Evolutionary conservation across 2,797 vertebrate genomes (phyloP), one percentile per base, ranked within the genome.

Genomic region (Gadopsis bispinosus): DNA sequence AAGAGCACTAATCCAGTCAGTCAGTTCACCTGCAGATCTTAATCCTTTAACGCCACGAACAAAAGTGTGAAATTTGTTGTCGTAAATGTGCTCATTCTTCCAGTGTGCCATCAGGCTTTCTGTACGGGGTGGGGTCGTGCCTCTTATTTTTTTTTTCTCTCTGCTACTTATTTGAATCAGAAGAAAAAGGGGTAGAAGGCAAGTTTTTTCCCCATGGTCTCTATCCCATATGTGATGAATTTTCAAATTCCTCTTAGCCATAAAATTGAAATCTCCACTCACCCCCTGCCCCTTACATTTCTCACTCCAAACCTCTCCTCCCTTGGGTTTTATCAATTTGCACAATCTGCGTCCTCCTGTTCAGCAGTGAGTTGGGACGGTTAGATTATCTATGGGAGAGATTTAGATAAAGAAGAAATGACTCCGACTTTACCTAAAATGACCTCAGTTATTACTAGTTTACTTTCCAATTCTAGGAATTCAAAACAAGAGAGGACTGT

Each of bases 171-270:
- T 80, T 83, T 20, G 63, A 73, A 80, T 89, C 73, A 73, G 70
- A 80, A 73, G 58, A 67, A 77, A 39, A 83, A 26, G 33, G 66
- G 70, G 74, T 71, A 86, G 74, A 83, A 83, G 87, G 83, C 73
- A 89, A 88, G 83, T 88, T 91, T 88, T 76, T 88, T 91, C 87
- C 74, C 83, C 45, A 26, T 88, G 87, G 94, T 94, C 88, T 88
- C 85, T 85, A 84, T 87, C 80, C 88, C 64, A 83, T 88, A 80
- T 91, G 71, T 90, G 89, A 94, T 93, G 89, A 83, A 93, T 94
- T 94, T 92, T 89, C 83, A 92, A 91, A 93, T 94, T 93, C 83
- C 85, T 90, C 89, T 93, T 91, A 84, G 89, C 89, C 90, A 92
- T 93, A 94, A 94, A 94, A 94, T 93, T 93, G 88, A 94, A 82